These are phyloP conservation scores for Chunga burmeisteri DNA, from an alignment of 2,113 vertebrate genomes.

Conservation along the genomic window DNA sequence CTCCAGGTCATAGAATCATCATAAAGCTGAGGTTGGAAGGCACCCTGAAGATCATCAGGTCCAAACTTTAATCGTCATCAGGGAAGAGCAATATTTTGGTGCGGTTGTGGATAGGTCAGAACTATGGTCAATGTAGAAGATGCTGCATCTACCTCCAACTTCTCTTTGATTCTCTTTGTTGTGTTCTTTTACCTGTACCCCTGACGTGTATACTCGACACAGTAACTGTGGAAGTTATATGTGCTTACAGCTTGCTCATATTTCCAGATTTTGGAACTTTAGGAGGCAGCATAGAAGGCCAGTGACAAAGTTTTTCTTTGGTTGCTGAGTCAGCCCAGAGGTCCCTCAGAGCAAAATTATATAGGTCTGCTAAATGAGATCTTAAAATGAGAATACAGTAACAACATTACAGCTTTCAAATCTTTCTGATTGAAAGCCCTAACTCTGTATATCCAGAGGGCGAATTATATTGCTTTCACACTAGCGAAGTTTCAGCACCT, in stretches of 20 bases:
- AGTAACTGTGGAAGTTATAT: background rate
- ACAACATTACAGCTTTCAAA: constrained; percentile 7
- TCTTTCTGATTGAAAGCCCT: background rate
- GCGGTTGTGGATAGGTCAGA: background rate
- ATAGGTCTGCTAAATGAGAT: background rate
- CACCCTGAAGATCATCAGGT: background rate
- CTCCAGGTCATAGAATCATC: background rate
- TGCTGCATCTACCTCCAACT: background rate
- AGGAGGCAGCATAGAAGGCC: background rate
- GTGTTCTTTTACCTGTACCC: background rate
- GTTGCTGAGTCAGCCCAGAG: constrained; percentile 23
- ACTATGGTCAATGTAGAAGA: background rate
- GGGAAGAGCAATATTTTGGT: background rate
- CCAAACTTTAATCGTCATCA: background rate
- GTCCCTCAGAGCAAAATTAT: constrained; percentile 4
- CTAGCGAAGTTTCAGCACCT: background rate
- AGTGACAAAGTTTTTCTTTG: background rate
- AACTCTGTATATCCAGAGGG: background rate
- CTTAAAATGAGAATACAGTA: constrained; percentile 21
- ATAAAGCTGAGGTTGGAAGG: background rate
- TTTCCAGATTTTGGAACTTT: background rate
- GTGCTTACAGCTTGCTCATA: background rate
- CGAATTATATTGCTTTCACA: background rate
- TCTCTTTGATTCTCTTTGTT: background rate
- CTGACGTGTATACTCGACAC: rapidly evolving